Evolutionary conservation across 2,113 vertebrate genomes (phyloP), one percentile per base, ranked within the genome.

Genomic region (Pteropus alecto): DNA sequence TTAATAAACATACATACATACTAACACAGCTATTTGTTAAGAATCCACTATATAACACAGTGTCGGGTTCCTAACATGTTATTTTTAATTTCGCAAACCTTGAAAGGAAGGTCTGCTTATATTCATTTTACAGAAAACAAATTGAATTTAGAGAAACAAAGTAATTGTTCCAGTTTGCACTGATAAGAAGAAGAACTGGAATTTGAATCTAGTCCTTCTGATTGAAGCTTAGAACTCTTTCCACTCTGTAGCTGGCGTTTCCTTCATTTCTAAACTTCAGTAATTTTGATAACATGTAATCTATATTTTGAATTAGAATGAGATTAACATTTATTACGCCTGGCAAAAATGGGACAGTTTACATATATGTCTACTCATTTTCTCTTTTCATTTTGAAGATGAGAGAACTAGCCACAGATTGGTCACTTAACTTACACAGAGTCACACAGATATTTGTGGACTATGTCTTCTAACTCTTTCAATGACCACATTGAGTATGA

Each of bases 161-260:
- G 13, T 26, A 79, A 38, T 21, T 74, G 41, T 65, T 63, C 22
- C 15, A 88, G 54, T 41, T 60, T 35, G 81, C 6, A 43, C 6
- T 77, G 54, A 54, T 74, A 68, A 63, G 12, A 48, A 38, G 14
- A 24, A 85, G 51, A 90, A 86, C 3, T 71, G 13, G 22, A 77
- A 78, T 67, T 84, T 82, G 87, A 81, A 94, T 94, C 60, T 41
- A 77, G 22, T 67, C 65, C n/a, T 86, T 92, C 65, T 89, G 22
- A 74, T 18, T 61, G n/a, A 84, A 88, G 51, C 6, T n/a, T 21
- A 35, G 38, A 74, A 46, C 4, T 10, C 54, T 54, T 43, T 83
- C 19, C 35, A 33, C 13, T 67, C 26, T 33, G 5, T 38, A 67
- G 43, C 6, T 30, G 7, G 0, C 51, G 15, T 38, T 13, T 77